Conservation (phyloP, 1,140 invertebrate genomes). For the Drosophila melanogaster region DNA sequence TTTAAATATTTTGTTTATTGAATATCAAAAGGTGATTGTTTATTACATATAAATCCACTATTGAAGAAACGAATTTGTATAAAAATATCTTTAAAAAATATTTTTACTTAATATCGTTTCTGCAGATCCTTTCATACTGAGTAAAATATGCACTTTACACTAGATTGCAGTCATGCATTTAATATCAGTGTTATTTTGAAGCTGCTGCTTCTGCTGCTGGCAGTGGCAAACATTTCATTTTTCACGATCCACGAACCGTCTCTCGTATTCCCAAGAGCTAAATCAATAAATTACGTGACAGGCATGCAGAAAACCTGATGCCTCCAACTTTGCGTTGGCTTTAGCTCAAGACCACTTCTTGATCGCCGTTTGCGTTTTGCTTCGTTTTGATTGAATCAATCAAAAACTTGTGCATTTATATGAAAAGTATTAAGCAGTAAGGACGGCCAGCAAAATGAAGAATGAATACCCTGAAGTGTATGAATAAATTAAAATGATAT, state of each 20-base stretch:
- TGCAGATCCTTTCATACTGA: no score
- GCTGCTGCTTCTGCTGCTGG: slow-evolving; percentile 52
- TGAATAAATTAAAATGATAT: slow-evolving; percentile 11
- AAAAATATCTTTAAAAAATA: no score
- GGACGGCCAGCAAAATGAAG: slow-evolving; percentile 2
- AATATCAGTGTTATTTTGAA: neutral
- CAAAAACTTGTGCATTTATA: slow-evolving; percentile 76
- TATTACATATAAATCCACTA: no score
- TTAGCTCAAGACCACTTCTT: slow-evolving; percentile 35
- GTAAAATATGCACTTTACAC: no score
- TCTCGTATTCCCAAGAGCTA: slow-evolving; percentile 83
- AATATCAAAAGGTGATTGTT: no score
- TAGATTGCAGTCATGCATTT: no score
- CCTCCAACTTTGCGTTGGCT: slow-evolving; percentile 45
- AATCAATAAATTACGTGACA: slow-evolving; percentile 84
- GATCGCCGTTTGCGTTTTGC: slow-evolving; percentile 59
- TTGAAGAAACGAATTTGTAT: no score
- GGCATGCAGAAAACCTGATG: slow-evolving; percentile 82
- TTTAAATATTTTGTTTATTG: no score
- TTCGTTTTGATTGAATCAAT: slow-evolving; percentile 83
- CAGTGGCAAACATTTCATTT: slow-evolving; percentile 81
- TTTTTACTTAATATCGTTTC: no score
- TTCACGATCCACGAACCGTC: slow-evolving; percentile 66
- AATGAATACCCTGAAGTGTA: slow-evolving; percentile 18
- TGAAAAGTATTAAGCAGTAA: slow-evolving; percentile 39